Evolutionary conservation across 2,888 invertebrate species (phyloP), one percentile per base, ranked within the genome.

Genomic region (Agonopterix arenella): DNA sequence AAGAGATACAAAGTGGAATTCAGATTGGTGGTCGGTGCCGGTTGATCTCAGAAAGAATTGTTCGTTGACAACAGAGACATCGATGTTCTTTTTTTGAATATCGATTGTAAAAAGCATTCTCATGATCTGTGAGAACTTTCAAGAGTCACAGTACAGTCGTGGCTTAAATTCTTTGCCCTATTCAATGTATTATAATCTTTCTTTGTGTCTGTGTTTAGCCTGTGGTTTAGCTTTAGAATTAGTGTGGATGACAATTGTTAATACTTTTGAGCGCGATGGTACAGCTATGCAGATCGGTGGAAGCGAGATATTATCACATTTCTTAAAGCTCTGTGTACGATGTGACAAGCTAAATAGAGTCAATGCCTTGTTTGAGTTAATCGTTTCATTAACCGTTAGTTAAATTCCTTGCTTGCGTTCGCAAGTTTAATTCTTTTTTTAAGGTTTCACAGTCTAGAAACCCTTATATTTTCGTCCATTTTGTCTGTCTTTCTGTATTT

Each of bases 51-150:
- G 70, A 84, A 80, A 82, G 86, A 84, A 84, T 84, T 78, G 81
- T 73, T 64, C 83, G 86, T 86, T 88, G 88, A 88, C 88, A 88
- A 89, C 85, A 84, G 84, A 89, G 85, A 88, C 85, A 86, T 88
- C 76, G 83, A 76, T 75, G 78, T 75, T 79, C 79, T 83, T 84
- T 88, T 88, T 88, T 88, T 83, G 73, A 83, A 85, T 86, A 84
- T 89, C 85, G 88, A 85, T 84, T 85, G 82, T 86, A 83, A 85
- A 84, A 80, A 84, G 80, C 83, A 80, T 83, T 84, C 86, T 85
- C 85, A 84, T 85, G 81, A 68, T 80, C 77, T 80, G 85, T 88
- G 88, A 84, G 88, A 88, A 86, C 80, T 79, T 78, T 78, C 76
- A 70, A 73, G 48, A 53, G 48, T n/a, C 45, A 45, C 42, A 60